Base-by-base conservation (phyloP, 2,113 vertebrate species). In the Siniperca knerii region DNA sequence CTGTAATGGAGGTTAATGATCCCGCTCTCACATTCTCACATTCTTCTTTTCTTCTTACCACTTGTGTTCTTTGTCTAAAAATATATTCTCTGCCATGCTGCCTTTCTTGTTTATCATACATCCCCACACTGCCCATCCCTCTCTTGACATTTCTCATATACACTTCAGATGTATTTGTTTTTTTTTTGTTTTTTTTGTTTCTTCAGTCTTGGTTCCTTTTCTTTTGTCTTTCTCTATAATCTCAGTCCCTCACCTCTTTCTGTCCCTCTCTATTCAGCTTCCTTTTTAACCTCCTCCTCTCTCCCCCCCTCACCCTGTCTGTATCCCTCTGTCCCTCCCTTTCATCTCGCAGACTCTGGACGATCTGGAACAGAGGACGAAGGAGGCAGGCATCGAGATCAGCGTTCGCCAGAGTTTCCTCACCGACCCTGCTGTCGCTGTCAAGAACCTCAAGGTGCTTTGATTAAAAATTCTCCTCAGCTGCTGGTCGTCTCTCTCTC, bases 331-430 rank as follows among this genome's bases (percentile, higher is more conserved):
- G 75, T 81, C 87, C 75, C 77, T 75, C 73, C 78, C 87, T 92
- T 93, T 86, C 86, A 88, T 92, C 72, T 90, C 1, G 4, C 93
- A 99, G 98, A 98, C 98, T 48, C 93, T 98, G 86, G 98, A 99
- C 23, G 98, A 99, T 93, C 94, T 99, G 83, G 98, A 98, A 90
- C 95, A 98, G 75, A 95, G 97, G 75, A 95, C 96, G 92, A 98
- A 97, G 90, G 97, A 98, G 87, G 98, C 98, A 1, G 97, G 97
- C 18, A 97, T 99, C 7, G 98, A 99, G 95, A 98, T 99, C 92
- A 99, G 98, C 37, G 98, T 98, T 90, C 96, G 98, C 21, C 97
- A 98, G 93, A 98, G 98, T 79, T 99, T 99, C 95, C 98, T 99
- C 92, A 98, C 97, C 4, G 97, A 98, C 88, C 98, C 98, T 15